Evolutionary conservation across 2,113 vertebrate genomes (phyloP).

Genomic region (Pardalotus punctatus): DNA sequence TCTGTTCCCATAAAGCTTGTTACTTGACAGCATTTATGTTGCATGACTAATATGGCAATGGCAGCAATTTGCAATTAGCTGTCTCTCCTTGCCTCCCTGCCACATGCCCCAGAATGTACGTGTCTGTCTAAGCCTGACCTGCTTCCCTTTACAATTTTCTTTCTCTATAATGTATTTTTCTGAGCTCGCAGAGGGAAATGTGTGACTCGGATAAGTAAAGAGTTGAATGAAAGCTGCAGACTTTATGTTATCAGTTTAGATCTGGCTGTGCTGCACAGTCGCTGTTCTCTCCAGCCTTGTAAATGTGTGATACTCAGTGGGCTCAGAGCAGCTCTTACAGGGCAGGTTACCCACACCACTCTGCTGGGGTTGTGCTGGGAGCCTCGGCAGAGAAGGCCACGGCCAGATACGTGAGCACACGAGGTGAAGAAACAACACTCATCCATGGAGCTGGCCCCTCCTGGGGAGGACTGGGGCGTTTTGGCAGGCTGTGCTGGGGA

Average conservation of each 20-base stretch:
- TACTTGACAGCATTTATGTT: conserved; percentile 38
- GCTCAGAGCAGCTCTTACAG: not conserved
- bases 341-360: not conserved
- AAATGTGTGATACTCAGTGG: not conserved
- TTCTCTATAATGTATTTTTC: not conserved
- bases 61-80: conserved; percentile 23
- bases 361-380: not conserved
- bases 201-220: not conserved
- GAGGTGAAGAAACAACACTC: not conserved
- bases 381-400: not conserved
- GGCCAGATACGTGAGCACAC: rapidly evolving
- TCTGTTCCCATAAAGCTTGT: conserved; percentile 24
- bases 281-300: not conserved
- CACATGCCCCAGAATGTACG: rapidly evolving
- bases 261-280: not conserved
- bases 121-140: not conserved
- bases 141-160: not conserved
- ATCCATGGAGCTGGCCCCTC: not conserved
- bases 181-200: not conserved
- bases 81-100: not conserved
- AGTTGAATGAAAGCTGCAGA: not conserved
- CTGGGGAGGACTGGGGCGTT: not conserved
- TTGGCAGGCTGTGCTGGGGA: not conserved
- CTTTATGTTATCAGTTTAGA: not conserved
- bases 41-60: conserved; percentile 21